phyloP scores from a whole-genome alignment of 2,888 invertebrate species.

The Clitarchus hookeri region DNA sequence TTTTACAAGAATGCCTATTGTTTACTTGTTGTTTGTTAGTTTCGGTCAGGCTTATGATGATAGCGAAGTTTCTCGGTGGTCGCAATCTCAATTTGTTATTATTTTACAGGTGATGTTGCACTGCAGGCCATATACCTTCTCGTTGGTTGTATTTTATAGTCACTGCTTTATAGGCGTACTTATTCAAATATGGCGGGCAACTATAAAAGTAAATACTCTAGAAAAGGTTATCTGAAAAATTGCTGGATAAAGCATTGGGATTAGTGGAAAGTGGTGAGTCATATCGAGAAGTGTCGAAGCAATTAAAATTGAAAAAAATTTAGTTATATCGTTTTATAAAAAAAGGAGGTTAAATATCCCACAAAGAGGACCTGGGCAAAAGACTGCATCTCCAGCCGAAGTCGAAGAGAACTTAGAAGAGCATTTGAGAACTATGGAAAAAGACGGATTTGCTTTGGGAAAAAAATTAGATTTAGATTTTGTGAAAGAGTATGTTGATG shows the following conservation, averaged over 20 bases:
- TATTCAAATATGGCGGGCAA: too few relatives aligned
- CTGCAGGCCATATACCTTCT: background rate
- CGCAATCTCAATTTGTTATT: background rate
- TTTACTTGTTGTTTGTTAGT: background rate
- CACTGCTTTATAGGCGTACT: too few relatives aligned
- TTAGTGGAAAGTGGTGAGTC: background rate
- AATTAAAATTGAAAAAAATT: background rate
- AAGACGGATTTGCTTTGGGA: too few relatives aligned
- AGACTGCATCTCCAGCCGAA: background rate
- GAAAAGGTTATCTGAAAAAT: too few relatives aligned
- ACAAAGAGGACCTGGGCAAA: background rate
- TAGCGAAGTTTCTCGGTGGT: background rate
- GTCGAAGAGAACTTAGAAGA: background rate
- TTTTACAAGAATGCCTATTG: background rate
- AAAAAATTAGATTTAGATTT: background rate
- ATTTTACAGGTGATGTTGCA: background rate
- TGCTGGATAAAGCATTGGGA: too few relatives aligned
- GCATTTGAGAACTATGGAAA: too few relatives aligned
- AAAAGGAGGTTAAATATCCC: background rate
- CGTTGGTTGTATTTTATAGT: too few relatives aligned
- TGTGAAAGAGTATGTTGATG: background rate
- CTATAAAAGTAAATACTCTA: too few relatives aligned
- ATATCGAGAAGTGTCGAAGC: background rate
- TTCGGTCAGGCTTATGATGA: background rate
- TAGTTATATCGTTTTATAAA: background rate